Percentiles rank a stretch among this genome's conserved stretches.
Conservation (phyloP, 2,888 invertebrate genomes). For the Lithophane leautieri region DNA sequence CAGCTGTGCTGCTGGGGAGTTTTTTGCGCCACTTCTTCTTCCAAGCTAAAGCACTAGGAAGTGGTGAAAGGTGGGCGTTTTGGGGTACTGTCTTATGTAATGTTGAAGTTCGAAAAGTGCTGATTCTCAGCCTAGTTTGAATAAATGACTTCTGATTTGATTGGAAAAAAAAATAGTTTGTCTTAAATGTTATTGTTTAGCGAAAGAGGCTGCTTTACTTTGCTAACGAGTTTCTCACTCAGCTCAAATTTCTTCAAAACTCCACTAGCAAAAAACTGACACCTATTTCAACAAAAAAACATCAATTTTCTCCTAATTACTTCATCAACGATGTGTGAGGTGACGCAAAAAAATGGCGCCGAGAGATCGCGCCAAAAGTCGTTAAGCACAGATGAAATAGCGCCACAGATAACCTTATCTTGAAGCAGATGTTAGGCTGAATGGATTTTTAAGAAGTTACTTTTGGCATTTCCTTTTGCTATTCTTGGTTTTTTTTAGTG, state of each 20-base stretch:
- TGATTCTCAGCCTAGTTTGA: too few relatives aligned
- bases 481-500: constrained; percentile 21
- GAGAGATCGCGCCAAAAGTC: constrained; percentile 66
- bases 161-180: not conserved
- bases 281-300: constrained; percentile 46
- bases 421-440: constrained; percentile 59
- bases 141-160: too few relatives aligned
- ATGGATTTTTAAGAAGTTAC: constrained; percentile 62
- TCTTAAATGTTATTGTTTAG: not conserved
- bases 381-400: constrained; percentile 68
- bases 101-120: too few relatives aligned
- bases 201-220: not conserved
- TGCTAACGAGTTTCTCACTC: constrained; percentile 23
- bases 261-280: constrained; percentile 28
- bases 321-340: constrained; percentile 66
- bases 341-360: constrained; percentile 68
- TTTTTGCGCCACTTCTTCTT: too few relatives aligned
- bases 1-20: too few relatives aligned
- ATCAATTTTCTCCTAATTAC: constrained; percentile 63
- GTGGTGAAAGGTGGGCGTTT: too few relatives aligned
- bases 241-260: not conserved
- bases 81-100: too few relatives aligned
- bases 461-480: constrained; percentile 63
- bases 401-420: constrained; percentile 65
- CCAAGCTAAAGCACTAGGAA: too few relatives aligned